These are phyloP conservation scores for Drosophila teissieri DNA, from an alignment of 1,140 invertebrate species.

Conservation along the genomic window DNA sequence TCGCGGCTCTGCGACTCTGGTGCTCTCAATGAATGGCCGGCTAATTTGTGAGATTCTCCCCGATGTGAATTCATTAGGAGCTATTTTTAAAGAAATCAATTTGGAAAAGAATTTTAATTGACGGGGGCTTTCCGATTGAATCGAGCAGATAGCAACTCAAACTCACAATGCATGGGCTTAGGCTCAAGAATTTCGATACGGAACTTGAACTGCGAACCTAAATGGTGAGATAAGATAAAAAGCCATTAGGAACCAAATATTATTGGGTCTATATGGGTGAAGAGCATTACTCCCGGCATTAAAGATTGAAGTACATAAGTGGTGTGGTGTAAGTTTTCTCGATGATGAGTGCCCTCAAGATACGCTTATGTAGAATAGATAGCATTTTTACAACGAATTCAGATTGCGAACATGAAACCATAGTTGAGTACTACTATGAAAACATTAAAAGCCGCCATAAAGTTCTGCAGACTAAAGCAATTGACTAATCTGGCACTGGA, in stretches of 20 bases:
- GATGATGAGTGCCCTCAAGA: neutral
- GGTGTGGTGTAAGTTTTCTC: neutral
- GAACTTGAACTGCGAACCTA: conserved; percentile 12
- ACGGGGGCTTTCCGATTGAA: conserved; percentile 19
- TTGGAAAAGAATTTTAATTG: conserved; percentile 44
- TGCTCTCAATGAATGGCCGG: conserved; percentile 51
- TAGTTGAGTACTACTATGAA: neutral
- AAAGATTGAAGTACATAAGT: conserved; percentile 11
- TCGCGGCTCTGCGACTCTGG: neutral
- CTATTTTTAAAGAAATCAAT: conserved; percentile 56
- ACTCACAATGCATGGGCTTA: conserved; percentile 5
- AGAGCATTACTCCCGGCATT: neutral
- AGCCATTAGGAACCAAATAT: neutral
- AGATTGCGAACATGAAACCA: neutral
- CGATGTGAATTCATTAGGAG: conserved; percentile 66
- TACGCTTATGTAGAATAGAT: neutral
- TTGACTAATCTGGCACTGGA: conserved; percentile 3
- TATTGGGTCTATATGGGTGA: neutral
- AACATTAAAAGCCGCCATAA: conserved; percentile 2
- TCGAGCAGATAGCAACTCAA: neutral
- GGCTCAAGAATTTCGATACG: conserved; percentile 4
- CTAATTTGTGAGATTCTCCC: conserved; percentile 64
- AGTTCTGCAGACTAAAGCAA: conserved; percentile 12
- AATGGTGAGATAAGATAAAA: neutral
- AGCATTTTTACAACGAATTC: neutral